These are phyloP conservation scores for Ectropis crepuscularia DNA, from an alignment of 2,888 invertebrate species.

Conservation along the genomic window DNA sequence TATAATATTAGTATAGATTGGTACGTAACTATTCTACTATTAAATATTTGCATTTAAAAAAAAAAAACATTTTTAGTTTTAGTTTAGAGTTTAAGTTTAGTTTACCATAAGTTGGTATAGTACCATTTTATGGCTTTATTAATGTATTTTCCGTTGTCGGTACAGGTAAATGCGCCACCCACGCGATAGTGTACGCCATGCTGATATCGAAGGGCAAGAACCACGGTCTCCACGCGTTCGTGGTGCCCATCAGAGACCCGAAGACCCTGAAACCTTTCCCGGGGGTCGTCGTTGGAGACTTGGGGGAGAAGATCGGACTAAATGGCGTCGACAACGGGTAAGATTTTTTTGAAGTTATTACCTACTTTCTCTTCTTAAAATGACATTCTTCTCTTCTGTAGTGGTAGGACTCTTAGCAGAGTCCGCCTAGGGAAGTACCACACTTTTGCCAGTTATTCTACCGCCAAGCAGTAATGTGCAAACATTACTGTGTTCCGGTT, in stretches of 20 bases:
- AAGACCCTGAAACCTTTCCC: conserved; percentile 88
- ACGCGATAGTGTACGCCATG: conserved; percentile 95
- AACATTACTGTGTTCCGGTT: too few species aligned
- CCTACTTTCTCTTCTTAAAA: neutral
- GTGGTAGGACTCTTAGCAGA: too few species aligned
- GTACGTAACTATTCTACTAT: too few species aligned
- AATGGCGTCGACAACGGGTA: conserved; percentile 98
- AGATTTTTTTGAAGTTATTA: conserved; percentile 22
- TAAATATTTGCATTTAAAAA: too few species aligned
- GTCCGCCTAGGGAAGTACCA: too few species aligned
- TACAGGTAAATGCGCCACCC: conserved; percentile 92
- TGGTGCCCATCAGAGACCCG: conserved; percentile 93
- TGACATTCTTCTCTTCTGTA: neutral
- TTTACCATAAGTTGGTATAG: too few species aligned
- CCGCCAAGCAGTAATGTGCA: too few species aligned
- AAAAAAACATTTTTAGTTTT: too few species aligned
- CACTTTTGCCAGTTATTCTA: too few species aligned
- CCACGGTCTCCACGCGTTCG: conserved; percentile 94
- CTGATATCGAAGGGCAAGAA: conserved; percentile 91
- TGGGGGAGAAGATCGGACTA: conserved; percentile 96
- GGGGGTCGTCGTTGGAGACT: conserved; percentile 94
- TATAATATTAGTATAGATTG: too few species aligned
- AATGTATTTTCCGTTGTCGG: conserved; percentile 37
- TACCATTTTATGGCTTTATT: too few species aligned
- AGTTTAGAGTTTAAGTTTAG: too few species aligned